Evolutionary conservation across 2,113 vertebrate species (phyloP), one percentile per base, ranked within the genome.

Genomic region (Sceloporus undulatus): DNA sequence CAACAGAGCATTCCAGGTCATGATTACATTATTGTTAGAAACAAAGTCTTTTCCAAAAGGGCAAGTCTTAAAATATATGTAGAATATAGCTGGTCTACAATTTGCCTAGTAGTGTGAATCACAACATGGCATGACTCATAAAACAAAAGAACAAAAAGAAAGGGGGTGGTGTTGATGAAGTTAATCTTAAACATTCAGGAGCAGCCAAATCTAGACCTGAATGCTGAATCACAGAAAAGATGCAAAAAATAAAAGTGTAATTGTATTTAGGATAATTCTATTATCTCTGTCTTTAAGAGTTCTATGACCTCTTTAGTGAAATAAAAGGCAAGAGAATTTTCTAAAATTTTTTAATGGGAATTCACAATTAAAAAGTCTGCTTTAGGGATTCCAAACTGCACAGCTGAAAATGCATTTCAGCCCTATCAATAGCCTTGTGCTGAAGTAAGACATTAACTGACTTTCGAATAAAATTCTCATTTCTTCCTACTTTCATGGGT

Each of bases 21-120:
- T 48, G 80, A 80, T 80, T 79, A 71, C 21, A 59, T 25, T 29
- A 73, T 87, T 73, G 21, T 87, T 87, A 56, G 34, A 87, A 56
- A 38, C 23, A 71, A 87, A n/a, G 38, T 13, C 66, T 16, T 73
- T 80, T 80, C 85, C 25, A 87, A 79, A 78, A 80, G 34, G 54
- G 48, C 68, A 87, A 80, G n/a, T 27, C 52, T 80, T 80, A 80
- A 80, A 80, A 86, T 79, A 70, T 40, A 86, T 13, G 18, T 62
- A n/a, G 38, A 80, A 34, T 83, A 16, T 23, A 62, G n/a, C 70
- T 52, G 66, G n/a, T 38, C 76, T 86, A 29, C 19, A 71, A 14
- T 79, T 56, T 25, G 14, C 11, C 19, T 38, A 40, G 13, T 16
- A 71, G 68, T 73, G 14, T 80, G 78, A 87, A 80, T 87, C 85